Base-by-base conservation (phyloP, 2,888 invertebrate species). In the Thecocarcelia acutangulata region DNA sequence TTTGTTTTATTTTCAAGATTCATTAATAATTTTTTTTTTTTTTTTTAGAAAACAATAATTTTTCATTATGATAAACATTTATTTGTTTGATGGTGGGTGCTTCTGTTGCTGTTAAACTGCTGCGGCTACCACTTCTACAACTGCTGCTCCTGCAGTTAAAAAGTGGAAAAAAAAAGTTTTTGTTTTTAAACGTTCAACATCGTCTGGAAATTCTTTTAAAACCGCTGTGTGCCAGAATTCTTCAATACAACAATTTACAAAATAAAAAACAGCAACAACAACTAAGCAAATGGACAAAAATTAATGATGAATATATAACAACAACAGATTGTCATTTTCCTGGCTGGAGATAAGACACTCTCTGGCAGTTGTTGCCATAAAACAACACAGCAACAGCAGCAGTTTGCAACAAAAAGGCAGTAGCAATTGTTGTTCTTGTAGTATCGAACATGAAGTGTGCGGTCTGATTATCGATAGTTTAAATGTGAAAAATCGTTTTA, bases 401-500 rank as follows among this genome's bases (percentile, higher is more conserved):
- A 33, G 28, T 46, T 56, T 19, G 21, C 33, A 15, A 46, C 42
- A 33, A 77, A 81, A 74, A 61, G 70, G 74, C 82, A 78, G 82
- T 82, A 82, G 82, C 82, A 82, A 75, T 66, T 82, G 82, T 33
- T 78, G 78, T 70, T 78, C 46, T 66, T 78, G 46, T 66, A 78
- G 82, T 82, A 82, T 82, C 82, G 82, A 82, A 82, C 82, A 82
- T 82, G 78, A 78, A 74, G 82, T 82, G 78, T 78, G 78, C 82
- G 76, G 78, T 74, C 78, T 69, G 78, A 61, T 82, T 78, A 75
- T 82, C 74, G 78, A 82, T 75, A 74, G 74, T 82, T 78, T 69
- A 64, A 70, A 54, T 61, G 77, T 82, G 77, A 82, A 82, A 82
- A 82, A 78, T 82, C 82, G 82, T 78, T 82, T 82, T 78, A 56